Conservation (phyloP, 2,797 vertebrate genomes). For the Cuculus canorus region DNA sequence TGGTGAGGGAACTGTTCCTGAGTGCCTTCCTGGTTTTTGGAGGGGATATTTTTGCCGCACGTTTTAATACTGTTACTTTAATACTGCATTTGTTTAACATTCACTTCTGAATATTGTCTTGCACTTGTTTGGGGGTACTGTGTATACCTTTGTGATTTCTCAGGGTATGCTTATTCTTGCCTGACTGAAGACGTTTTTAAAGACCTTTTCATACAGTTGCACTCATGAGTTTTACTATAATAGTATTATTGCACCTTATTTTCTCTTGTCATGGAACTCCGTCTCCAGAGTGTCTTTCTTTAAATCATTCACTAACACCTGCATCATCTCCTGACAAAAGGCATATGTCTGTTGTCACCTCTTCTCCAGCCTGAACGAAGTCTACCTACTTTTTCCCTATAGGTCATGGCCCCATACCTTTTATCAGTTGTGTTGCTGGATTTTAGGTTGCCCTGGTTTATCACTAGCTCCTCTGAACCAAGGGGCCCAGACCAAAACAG, state of each 20-base stretch:
- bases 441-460: constrained; percentile 22
- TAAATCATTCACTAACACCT: background rate
- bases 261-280: background rate
- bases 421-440: background rate
- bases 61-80: constrained; percentile 7
- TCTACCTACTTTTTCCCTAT: background rate
- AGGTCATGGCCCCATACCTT: background rate
- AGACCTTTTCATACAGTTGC: background rate
- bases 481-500: constrained; percentile 14
- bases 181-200: constrained; percentile 18
- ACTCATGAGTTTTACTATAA: background rate
- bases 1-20: background rate
- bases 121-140: background rate
- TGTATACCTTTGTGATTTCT: background rate
- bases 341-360: background rate
- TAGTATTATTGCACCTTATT: background rate
- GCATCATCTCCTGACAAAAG: background rate
- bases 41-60: background rate
- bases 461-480: constrained; percentile 13
- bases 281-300: background rate
- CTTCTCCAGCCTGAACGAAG: background rate
- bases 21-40: background rate
- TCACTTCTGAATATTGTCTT: background rate
- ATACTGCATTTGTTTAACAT: constrained; percentile 13
- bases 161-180: background rate